These are phyloP conservation scores for Lagria hirta DNA, from an alignment of 2,888 invertebrate species.

Conservation along the genomic window DNA sequence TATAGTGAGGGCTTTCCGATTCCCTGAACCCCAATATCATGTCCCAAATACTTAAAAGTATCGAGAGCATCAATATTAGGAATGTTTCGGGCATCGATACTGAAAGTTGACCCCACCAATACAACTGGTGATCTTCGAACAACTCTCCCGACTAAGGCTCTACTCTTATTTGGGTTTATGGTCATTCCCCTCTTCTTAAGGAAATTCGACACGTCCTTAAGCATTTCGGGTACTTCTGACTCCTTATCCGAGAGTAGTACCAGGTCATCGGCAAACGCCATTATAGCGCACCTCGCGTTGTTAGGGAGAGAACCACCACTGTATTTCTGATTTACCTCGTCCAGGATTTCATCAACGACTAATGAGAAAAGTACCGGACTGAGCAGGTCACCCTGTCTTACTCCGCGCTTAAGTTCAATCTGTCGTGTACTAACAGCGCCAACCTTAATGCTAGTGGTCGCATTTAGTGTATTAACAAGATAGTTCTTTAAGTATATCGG, in stretches of 20 bases:
- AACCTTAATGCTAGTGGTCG: slow-evolving; percentile 23
- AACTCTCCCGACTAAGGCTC: not conserved
- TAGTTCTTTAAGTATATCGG: not conserved
- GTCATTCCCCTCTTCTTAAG: slow-evolving; percentile 3
- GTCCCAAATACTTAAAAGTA: slow-evolving; percentile 11
- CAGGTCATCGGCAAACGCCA: slow-evolving; percentile 24
- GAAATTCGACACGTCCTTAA: slow-evolving; percentile 1
- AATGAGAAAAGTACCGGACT: slow-evolving; percentile 30
- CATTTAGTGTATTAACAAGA: not conserved
- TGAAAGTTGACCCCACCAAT: not conserved
- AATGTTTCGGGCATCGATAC: slow-evolving; percentile 1
- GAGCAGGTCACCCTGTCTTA: slow-evolving; percentile 49
- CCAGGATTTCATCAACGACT: slow-evolving; percentile 26
- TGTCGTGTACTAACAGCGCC: slow-evolving; percentile 9
- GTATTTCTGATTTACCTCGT: not conserved
- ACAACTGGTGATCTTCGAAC: not conserved
- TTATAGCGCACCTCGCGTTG: not conserved
- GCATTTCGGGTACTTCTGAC: slow-evolving; percentile 1
- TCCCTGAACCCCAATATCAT: slow-evolving; percentile 16
- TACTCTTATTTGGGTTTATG: slow-evolving; percentile 9
- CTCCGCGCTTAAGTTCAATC: slow-evolving; percentile 39
- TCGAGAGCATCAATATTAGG: slow-evolving; percentile 1
- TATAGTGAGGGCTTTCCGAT: slow-evolving; percentile 20
- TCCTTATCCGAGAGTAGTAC: slow-evolving; percentile 20
- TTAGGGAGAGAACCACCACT: slow-evolving; percentile 4